Evolutionary conservation across 1,140 invertebrate species (phyloP).

Genomic region (Atta texana): DNA sequence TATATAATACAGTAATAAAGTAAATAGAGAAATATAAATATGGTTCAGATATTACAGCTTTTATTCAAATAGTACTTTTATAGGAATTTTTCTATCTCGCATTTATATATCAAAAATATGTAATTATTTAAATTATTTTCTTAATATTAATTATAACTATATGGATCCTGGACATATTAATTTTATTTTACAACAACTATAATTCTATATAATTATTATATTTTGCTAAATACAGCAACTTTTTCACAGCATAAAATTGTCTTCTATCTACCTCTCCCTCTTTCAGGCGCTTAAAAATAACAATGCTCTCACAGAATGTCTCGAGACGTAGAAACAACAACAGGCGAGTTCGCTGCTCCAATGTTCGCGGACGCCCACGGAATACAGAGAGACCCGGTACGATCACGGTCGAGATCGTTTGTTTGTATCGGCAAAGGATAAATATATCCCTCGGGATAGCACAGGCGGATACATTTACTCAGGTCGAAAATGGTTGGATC

Average conservation of each 20-base stretch:
- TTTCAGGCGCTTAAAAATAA: slow-evolving; percentile 18
- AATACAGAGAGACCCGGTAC: not conserved
- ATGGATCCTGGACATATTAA: not conserved
- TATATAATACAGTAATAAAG: not conserved
- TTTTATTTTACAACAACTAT: not conserved
- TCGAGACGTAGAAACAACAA: slow-evolving; percentile 29
- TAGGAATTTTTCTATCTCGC: not conserved
- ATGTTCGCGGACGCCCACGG: slow-evolving; percentile 16
- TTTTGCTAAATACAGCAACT: not conserved
- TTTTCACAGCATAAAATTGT: not conserved
- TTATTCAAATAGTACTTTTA: not conserved
- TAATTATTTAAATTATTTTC: not conserved
- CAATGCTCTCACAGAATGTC: slow-evolving; percentile 16
- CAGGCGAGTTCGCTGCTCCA: slow-evolving; percentile 5
- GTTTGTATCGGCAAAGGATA: slow-evolving; percentile 54
- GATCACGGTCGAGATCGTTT: slow-evolving; percentile 33
- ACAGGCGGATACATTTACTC: slow-evolving; percentile 34
- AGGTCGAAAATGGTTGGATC: slow-evolving; percentile 39
- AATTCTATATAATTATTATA: not conserved
- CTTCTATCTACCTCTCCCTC: not conserved
- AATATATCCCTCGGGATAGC: slow-evolving; percentile 50
- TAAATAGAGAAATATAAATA: not conserved
- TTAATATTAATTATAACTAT: not conserved
- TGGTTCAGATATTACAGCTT: not conserved
- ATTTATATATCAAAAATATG: not conserved